Base-by-base conservation (phyloP, 2,888 invertebrate genomes). In the Brenthis daphne region DNA sequence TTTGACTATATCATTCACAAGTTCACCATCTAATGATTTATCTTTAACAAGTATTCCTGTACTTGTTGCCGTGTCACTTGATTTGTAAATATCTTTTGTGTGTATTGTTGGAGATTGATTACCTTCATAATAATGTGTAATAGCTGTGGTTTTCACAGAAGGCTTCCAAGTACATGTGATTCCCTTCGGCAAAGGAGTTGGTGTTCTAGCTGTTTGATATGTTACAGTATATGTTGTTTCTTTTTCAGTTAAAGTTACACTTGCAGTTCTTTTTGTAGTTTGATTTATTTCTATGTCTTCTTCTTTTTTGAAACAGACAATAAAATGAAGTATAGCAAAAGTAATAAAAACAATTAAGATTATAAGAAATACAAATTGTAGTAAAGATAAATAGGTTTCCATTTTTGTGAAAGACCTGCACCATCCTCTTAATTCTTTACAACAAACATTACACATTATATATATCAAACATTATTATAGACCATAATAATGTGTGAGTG, bases 361-460 rank as follows among this genome's bases (percentile, higher is more conserved):
- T 6, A 82, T 70, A 11, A 91, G 73, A 3, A 91, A 77, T 5
- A 84, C 14, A 24, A 77, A 81, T 73, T 88, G 84, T 43, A 89
- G 53, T 12, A 83, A 33, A 0, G 82, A 73, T n/a, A 91, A 79
- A 2, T 80, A 67, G 3, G 76, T 70, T 73, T 92, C 92, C 0
- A 80, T 81, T 65, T 74, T 79, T 3, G 91, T 92, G 76, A 91
- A 92, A 1, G 92, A 84, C 74, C 79, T 81, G 77, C 84, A 84
- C 92, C 92, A 92, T 63, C 86, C 86, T 68, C 76, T 82, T 61
- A 86, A 81, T 75, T 88, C 85, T 70, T 77, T 83, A 72, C 85
- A 87, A 76, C 81, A 88, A 67, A 74, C 83, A 80, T 82, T 77
- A 79, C 86, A 84, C 88, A 90, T 90, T 81, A 77, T 85, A 79